Percentiles rank a stretch among this genome's conserved stretches.
phyloP scores from a whole-genome alignment of 2,888 invertebrate species.

The Teinopalpus imperialis region DNA sequence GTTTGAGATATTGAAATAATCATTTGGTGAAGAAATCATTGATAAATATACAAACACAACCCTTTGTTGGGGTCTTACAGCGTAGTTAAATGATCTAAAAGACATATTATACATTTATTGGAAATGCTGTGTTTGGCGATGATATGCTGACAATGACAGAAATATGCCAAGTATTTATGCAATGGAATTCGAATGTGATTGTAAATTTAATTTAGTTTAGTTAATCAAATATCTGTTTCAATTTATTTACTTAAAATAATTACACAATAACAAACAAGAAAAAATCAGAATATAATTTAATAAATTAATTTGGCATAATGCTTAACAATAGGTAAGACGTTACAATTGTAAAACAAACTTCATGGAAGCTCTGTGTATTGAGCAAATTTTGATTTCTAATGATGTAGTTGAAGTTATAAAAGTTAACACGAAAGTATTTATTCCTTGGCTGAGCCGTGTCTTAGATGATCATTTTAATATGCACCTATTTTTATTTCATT shows the following conservation, averaged over 20 bases:
- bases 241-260: conserved; percentile 1
- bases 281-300: neutral
- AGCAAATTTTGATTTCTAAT: conserved; percentile 51
- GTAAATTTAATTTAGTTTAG: neutral
- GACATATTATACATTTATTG: conserved; percentile 1
- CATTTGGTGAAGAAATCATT: conserved; percentile 6
- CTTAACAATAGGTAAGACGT: conserved; percentile 16
- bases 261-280: conserved; percentile 15
- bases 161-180: neutral
- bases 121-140: conserved; percentile 1
- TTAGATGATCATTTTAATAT: conserved; percentile 10
- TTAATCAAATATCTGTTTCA: conserved; percentile 2
- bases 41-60: conserved; percentile 7
- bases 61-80: neutral
- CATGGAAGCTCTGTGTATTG: conserved; percentile 65
- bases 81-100: neutral
- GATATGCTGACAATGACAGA: neutral
- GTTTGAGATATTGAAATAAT: conserved; percentile 23
- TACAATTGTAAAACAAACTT: conserved; percentile 22
- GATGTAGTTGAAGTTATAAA: conserved; percentile 16
- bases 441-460: conserved; percentile 29
- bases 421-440: conserved; percentile 25
- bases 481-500: conserved; percentile 3
- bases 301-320: conserved; percentile 21
- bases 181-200: neutral